A percentile compares a stretch with the other conserved stretches of the same genome.
Evolutionary conservation across 2,888 invertebrate genomes (phyloP).

Genomic region (Meandrusa payeni): DNA sequence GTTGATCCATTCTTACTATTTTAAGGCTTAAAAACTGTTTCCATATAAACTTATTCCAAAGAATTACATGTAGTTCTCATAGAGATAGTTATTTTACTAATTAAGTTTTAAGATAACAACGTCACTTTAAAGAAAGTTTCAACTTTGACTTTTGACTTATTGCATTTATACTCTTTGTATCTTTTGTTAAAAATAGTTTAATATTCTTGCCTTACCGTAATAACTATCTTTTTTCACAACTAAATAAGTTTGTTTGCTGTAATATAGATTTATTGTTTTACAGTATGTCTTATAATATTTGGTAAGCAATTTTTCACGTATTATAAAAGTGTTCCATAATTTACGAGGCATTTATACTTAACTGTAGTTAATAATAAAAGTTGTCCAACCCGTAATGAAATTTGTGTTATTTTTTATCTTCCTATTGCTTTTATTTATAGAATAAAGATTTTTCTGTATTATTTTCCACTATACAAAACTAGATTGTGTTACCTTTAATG

Average conservation of each 20-base stretch:
- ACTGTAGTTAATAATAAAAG: constrained; percentile 37
- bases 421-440: too few relatives aligned
- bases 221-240: constrained; percentile 5
- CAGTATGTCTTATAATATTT: constrained; percentile 4
- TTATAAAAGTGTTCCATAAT: constrained; percentile 3
- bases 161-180: constrained; percentile 8
- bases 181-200: constrained; percentile 16
- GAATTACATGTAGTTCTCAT: constrained; percentile 20
- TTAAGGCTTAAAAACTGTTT: constrained; percentile 11
- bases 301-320: background rate
- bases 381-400: constrained; percentile 4
- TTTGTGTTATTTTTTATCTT: constrained; percentile 3
- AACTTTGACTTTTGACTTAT: constrained; percentile 1
- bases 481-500: too few relatives aligned
- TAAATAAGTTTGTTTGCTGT: background rate
- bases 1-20: background rate
- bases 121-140: constrained; percentile 1
- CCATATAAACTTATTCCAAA: constrained; percentile 21
- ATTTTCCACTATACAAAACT: too few relatives aligned
- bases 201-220: constrained; percentile 16
- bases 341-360: constrained; percentile 58
- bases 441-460: too few relatives aligned
- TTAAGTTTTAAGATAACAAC: constrained; percentile 14
- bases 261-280: too few relatives aligned
- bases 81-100: constrained; percentile 15